A percentile compares a stretch with the other conserved stretches of the same genome.
Conservation (phyloP, 2,113 vertebrate genomes). For the Ceyx cyanopectus region DNA sequence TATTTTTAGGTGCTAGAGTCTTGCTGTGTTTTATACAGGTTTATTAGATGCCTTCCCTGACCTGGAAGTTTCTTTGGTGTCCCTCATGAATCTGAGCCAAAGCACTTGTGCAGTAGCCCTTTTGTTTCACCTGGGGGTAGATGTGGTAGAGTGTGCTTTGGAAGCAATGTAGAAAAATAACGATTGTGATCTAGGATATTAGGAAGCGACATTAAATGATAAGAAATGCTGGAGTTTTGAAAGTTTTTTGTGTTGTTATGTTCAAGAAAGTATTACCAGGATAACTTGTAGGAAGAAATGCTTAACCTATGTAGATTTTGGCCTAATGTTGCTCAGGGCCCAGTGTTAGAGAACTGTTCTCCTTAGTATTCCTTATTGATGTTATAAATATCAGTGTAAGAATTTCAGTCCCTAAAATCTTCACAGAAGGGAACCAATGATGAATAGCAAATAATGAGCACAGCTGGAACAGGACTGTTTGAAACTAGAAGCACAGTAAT, state of each 20-base stretch:
- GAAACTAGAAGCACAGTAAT: slow-evolving; percentile 41
- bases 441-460: slow-evolving; percentile 60
- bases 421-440: neutral
- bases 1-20: neutral
- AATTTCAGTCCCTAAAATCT: neutral
- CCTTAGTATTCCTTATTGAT: neutral
- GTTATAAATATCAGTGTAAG: neutral
- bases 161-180: neutral
- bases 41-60: neutral
- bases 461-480: slow-evolving; percentile 26
- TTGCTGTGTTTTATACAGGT: neutral
- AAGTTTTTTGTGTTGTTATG: neutral
- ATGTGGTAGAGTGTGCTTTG: neutral
- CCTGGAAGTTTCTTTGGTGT: neutral
- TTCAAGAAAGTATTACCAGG: slow-evolving; percentile 13
- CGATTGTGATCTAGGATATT: neutral
- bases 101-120: neutral
- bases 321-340: neutral
- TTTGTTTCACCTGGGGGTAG: neutral
- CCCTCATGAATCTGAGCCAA: neutral
- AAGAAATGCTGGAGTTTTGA: neutral
- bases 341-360: neutral
- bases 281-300: slow-evolving; percentile 13
- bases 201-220: neutral
- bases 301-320: neutral